Evolutionary conservation across 2,888 invertebrate species (phyloP).

Genomic region (Augiades crinisus): DNA sequence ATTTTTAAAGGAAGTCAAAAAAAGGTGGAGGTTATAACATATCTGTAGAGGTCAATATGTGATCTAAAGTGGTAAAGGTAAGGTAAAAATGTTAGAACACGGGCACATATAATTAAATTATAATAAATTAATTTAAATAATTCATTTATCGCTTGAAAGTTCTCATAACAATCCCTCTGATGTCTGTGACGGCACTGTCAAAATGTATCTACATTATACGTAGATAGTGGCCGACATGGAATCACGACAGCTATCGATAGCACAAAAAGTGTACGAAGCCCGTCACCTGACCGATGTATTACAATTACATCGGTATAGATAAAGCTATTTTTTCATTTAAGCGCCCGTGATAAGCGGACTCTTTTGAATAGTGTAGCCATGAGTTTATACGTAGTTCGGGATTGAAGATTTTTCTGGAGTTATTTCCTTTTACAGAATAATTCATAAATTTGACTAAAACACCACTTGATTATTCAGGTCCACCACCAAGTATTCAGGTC

Average conservation of each 20-base stretch:
- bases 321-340: conserved; percentile 49
- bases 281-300: conserved; percentile 58
- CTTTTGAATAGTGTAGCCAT: conserved; percentile 29
- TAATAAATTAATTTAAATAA: not conserved
- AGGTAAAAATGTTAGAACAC: no score
- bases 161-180: not conserved
- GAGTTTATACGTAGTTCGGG: no score
- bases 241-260: conserved; percentile 12
- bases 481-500: no score
- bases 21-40: no score
- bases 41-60: no score
- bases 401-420: no score
- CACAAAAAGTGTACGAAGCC: conserved; percentile 31
- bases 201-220: conserved; percentile 11
- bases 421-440: no score
- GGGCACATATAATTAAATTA: no score
- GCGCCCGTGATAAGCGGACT: conserved; percentile 35
- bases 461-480: no score
- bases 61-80: no score
- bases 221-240: conserved; percentile 11
- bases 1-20: no score
- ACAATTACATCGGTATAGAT: conserved; percentile 65
- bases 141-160: not conserved
- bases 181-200: conserved; percentile 15
- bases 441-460: no score